phyloP scores from a whole-genome alignment of 2,888 invertebrate species.

The Ornithoptera alexandrae region DNA sequence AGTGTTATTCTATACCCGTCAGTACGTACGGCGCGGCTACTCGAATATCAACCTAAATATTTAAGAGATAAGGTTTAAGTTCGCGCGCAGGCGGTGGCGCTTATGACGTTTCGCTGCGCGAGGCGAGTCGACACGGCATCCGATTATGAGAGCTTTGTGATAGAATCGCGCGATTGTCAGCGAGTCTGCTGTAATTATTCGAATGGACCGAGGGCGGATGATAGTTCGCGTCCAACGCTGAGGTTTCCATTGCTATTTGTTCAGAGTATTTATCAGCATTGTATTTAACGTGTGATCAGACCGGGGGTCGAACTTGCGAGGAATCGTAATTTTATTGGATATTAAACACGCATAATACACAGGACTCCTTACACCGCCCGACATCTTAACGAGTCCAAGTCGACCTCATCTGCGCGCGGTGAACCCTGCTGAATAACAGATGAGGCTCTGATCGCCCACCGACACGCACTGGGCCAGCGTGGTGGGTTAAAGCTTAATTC shows the following conservation, averaged over 20 bases:
- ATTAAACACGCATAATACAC: too few species aligned
- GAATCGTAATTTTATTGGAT: too few species aligned
- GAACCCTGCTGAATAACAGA: too few species aligned
- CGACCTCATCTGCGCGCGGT: too few species aligned
- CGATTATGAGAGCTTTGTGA: constrained; percentile 78
- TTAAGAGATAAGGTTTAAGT: constrained; percentile 32
- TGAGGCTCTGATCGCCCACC: too few species aligned
- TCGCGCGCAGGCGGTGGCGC: constrained; percentile 32
- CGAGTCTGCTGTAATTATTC: constrained; percentile 78
- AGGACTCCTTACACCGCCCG: too few species aligned
- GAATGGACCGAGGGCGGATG: constrained; percentile 61
- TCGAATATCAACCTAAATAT: constrained; percentile 26
- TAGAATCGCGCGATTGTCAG: constrained; percentile 78
- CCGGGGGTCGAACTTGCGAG: background rate
- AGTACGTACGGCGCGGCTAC: constrained; percentile 44
- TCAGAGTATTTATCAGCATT: constrained; percentile 37
- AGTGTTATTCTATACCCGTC: constrained; percentile 56
- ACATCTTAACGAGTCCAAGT: too few species aligned
- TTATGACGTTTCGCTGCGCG: constrained; percentile 53
- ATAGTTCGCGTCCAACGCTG: constrained; percentile 49
- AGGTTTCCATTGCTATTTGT: constrained; percentile 66
- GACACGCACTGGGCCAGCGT: too few species aligned
- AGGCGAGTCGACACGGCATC: constrained; percentile 61
- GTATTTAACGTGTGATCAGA: constrained; percentile 26
- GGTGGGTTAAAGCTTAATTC: too few species aligned